Evolutionary conservation across 2,888 invertebrate genomes (phyloP).

Genomic region (Ligdia adustata): DNA sequence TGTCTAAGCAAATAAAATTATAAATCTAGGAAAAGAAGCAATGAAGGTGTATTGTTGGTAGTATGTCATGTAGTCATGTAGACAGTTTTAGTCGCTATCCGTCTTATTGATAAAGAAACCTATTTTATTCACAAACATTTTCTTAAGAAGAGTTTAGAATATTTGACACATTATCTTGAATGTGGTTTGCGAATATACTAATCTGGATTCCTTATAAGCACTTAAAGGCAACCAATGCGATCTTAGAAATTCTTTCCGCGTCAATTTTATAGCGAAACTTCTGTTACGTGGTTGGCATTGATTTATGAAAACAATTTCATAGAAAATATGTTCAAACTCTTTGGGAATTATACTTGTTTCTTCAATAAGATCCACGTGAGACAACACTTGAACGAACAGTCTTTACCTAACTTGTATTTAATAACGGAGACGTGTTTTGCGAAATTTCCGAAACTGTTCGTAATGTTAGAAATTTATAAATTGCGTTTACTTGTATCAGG

Average conservation of each 20-base stretch:
- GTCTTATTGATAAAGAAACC: too few species aligned
- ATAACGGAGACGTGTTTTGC: constrained; percentile 74
- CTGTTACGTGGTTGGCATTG: constrained; percentile 28
- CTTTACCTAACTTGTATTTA: constrained; percentile 78
- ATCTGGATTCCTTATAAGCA: not conserved
- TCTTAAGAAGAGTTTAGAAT: too few species aligned
- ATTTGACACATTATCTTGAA: too few species aligned
- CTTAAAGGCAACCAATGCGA: constrained; percentile 3
- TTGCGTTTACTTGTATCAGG: constrained; percentile 62
- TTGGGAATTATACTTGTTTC: constrained; percentile 70
- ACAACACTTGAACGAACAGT: constrained; percentile 65
- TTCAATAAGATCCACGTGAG: constrained; percentile 66
- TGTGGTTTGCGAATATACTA: too few species aligned
- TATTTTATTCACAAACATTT: too few species aligned
- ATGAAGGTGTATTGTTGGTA: too few species aligned
- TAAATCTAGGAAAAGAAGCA: too few species aligned
- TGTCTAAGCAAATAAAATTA: too few species aligned
- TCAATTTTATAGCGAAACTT: constrained; percentile 45
- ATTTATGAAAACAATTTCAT: constrained; percentile 67
- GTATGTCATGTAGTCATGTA: too few species aligned
- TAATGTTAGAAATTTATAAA: constrained; percentile 64
- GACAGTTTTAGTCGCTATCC: too few species aligned
- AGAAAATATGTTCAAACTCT: constrained; percentile 61
- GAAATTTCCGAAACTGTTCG: constrained; percentile 54
- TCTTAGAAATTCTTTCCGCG: constrained; percentile 16